Evolutionary conservation across 2,888 invertebrate genomes (phyloP), one percentile per base, ranked within the genome.

Genomic region (Drosophila mettleri): DNA sequence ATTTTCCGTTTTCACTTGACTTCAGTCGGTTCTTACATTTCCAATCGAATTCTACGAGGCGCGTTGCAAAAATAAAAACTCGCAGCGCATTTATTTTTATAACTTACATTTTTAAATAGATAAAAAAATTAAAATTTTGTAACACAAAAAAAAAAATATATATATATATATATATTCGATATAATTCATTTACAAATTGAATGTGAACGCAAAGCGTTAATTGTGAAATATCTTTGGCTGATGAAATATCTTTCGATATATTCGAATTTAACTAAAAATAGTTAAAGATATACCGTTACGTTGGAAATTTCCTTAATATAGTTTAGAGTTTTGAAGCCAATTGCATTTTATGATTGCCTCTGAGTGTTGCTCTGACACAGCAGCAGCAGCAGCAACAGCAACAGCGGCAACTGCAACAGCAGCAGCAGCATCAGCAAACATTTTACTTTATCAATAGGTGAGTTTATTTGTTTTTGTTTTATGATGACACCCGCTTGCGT

Each of bases 11-110:
- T 85, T 81, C 79, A 76, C 53, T 88, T 87, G 82, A 54, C 85
- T 70, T 89, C 78, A 89, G 91, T 89, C 90, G 89, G 81, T 89
- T 86, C 87, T 78, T 81, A 90, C 87, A 88, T 90, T 89, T 89
- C 86, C 90, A 79, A 78, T 86, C 82, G 91, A 89, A 86, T 81
- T 77, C 79, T 80, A 74, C 91, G 80, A 74, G 74, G 76, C 80
- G 90, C 80, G 82, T 86, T 74, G 78, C 87, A 78, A 81, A 71
- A 62, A 48, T 34, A 74, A 81, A 74, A 62, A 48, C 38, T 48
- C n/a, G 51, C 67, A 77, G 38, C 61, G 65, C 67, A 46, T 55
- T 65, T 20, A 55, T 59, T 39, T 57, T 49, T 33, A 22, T 34
- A 69, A 58, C 58, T 51, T 45, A 27, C 5, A 45, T 18, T 5